Conservation (phyloP, 2,113 vertebrate genomes). For the Falco punctatus region DNA sequence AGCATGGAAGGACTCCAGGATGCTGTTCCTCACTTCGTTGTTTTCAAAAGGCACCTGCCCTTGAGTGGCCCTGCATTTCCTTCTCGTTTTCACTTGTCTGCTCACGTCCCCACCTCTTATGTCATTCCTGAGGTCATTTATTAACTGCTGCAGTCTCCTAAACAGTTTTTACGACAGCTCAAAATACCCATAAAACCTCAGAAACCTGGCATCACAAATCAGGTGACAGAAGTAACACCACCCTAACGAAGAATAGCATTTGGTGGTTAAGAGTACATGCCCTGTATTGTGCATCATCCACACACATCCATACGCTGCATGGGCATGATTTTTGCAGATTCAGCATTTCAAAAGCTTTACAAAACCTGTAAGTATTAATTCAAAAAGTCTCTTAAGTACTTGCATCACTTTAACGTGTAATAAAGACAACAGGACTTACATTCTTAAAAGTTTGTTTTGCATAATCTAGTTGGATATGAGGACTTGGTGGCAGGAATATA, state of each 20-base stretch:
- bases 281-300: not conserved
- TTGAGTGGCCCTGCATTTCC: not conserved
- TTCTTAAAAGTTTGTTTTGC: not conserved
- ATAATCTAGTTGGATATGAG: not conserved
- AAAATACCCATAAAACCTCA: not conserved
- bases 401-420: not conserved
- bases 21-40: not conserved
- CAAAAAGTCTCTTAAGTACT: not conserved
- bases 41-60: conserved; percentile 52
- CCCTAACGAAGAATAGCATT: not conserved
- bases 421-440: not conserved
- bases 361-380: not conserved
- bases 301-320: not conserved
- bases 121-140: not conserved
- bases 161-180: not conserved
- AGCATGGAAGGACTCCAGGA: conserved; percentile 42
- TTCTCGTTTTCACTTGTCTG: not conserved
- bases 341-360: not conserved
- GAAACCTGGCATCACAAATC: not conserved
- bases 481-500: not conserved
- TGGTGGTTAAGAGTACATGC: not conserved
- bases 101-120: not conserved
- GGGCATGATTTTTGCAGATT: not conserved
- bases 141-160: not conserved
- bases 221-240: not conserved